Evolutionary conservation across 2,888 invertebrate genomes (phyloP).

Genomic region (Neuroscelio doddi): DNA sequence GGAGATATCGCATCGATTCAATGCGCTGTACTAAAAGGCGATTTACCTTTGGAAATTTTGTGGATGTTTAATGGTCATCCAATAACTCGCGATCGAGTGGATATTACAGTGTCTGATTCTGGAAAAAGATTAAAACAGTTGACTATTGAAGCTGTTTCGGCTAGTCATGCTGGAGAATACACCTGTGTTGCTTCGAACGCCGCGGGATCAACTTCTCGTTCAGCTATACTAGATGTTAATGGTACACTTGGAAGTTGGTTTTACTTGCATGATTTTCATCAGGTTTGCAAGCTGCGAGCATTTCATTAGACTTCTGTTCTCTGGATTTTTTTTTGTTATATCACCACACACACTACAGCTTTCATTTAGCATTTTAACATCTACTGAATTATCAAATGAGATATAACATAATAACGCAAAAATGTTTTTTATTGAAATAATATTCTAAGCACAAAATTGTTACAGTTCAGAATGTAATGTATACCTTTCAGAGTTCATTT

Average conservation of each 20-base stretch:
- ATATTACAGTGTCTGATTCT: conserved; percentile 71
- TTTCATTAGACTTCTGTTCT: too few relatives aligned
- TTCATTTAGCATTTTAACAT: too few relatives aligned
- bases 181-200: conserved; percentile 73
- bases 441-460: too few relatives aligned
- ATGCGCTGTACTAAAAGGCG: conserved; percentile 85
- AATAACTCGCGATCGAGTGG: conserved; percentile 67
- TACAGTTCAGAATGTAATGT: too few relatives aligned
- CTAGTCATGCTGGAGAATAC: conserved; percentile 72
- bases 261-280: conserved; percentile 1
- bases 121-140: conserved; percentile 69
- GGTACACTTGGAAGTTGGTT: conserved; percentile 63
- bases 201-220: conserved; percentile 72
- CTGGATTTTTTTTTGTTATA: too few relatives aligned
- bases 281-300: too few relatives aligned
- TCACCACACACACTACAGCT: too few relatives aligned
- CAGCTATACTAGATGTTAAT: conserved; percentile 72
- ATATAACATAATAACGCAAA: too few relatives aligned
- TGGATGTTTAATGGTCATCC: conserved; percentile 83
- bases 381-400: too few relatives aligned
- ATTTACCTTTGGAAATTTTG: conserved; percentile 82
- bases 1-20: conserved; percentile 83
- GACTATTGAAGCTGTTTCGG: conserved; percentile 71
- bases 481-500: too few relatives aligned
- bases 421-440: too few relatives aligned